Base-by-base conservation (phyloP, 2,888 invertebrate genomes). In the Dione juno region DNA sequence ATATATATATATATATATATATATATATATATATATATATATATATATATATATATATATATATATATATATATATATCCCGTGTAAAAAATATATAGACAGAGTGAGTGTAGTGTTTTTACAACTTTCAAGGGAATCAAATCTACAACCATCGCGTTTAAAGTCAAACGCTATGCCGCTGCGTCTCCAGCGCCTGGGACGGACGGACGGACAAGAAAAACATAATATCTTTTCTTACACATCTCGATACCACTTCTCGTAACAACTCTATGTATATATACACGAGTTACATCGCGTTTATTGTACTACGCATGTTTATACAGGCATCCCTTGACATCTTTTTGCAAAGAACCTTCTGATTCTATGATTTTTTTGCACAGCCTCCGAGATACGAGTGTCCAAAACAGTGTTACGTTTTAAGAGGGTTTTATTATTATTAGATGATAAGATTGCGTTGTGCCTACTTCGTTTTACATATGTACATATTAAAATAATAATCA, bases 251-350 rank as follows among this genome's bases (percentile, higher is more conserved):
- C 59, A 67, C 8, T 67, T 67, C 61, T 28, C 11, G 11, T 61
- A 8, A 7, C 11, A 21, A 53, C 1, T 67, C 67, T 67, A 19
- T 21, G 67, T 9, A 1, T 2, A 1, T 28, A 3, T 10, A 67
- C n/a, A 67, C 52, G 19, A 53, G 52, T 61, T 61, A 53, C 52
- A 61, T 67, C 52, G 52, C 61, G 59, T 59, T 67, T 67, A 67
- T 53, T 61, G 67, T 67, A 64, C 63, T 61, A 52, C 61, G 52
- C 58, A 61, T 67, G 61, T 61, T 54, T 65, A 65, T 58, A 35
- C 58, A 65, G 57, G 65, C 65, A 58, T 65, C 50, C 50, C 57
- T 69, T 65, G 69, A 69, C 69, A 58, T 57, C 63, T 54, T 67
- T 63, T 58, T 57, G 57, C 43, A 35, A 67, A 54, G 64, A 64